Evolutionary conservation across 30 jellyfish, hydroid and myxozoan species (phyloP).

Genomic region (Turritopsis rubra): DNA sequence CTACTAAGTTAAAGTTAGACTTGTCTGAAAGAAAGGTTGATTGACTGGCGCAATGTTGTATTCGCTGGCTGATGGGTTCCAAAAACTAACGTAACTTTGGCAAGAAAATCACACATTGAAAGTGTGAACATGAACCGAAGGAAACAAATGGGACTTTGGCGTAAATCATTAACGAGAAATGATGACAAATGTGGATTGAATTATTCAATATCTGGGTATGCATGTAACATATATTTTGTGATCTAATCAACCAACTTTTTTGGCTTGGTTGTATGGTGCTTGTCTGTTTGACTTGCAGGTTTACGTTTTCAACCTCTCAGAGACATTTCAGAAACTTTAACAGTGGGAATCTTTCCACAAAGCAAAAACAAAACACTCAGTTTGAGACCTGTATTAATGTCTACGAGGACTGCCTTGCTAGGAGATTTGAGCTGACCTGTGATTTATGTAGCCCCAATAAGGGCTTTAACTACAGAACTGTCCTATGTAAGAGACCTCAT

Average conservation of each 20-base stretch:
- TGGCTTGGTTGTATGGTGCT: no score
- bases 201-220: neutral
- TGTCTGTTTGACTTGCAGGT: no score
- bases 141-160: neutral
- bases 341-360: no score
- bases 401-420: no score
- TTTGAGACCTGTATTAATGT: no score
- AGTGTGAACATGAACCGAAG: neutral
- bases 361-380: no score
- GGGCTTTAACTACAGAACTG: no score
- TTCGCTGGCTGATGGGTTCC: constrained; percentile 8
- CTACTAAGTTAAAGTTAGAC: neutral
- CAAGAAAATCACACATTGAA: neutral
- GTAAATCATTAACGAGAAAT: neutral
- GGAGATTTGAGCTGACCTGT: no score
- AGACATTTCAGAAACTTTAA: no score
- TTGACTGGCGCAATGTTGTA: neutral
- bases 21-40: neutral
- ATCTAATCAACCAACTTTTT: neutral
- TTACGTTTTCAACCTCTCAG: no score
- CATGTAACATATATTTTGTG: neutral
- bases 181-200: constrained; percentile 1
- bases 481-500: no score
- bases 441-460: no score
- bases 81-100: neutral